Conservation (phyloP, 1,140 invertebrate genomes). For the Sycophila sp. region DNA sequence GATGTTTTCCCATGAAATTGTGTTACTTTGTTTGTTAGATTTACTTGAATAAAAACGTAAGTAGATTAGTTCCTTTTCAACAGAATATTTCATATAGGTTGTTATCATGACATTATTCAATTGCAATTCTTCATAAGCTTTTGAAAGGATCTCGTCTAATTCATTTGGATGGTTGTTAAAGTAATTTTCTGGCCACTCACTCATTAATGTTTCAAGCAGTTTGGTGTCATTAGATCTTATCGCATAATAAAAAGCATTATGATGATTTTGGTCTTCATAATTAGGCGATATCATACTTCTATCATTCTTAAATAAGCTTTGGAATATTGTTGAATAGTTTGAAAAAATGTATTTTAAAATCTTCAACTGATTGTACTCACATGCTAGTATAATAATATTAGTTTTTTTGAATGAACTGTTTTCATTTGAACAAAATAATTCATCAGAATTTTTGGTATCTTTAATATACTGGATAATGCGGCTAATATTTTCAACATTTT, state of each 20-base stretch:
- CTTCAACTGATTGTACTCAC: slow-evolving; percentile 11
- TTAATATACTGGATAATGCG: slow-evolving; percentile 4
- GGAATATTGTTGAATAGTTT: background rate
- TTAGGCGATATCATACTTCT: background rate
- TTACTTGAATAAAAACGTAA: background rate
- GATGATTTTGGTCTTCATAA: background rate
- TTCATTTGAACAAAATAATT: background rate
- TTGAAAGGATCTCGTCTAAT: slow-evolving; percentile 16
- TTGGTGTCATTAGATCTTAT: background rate
- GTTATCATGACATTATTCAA: background rate
- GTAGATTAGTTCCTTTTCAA: background rate
- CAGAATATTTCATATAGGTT: background rate
- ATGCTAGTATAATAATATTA: background rate
- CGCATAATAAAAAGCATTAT: slow-evolving; percentile 18
- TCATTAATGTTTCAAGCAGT: background rate
- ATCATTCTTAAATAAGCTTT: background rate
- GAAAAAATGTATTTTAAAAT: slow-evolving; percentile 9
- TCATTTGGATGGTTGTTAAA: background rate
- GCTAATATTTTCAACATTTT: slow-evolving; percentile 19
- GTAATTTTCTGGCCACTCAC: slow-evolving; percentile 8
- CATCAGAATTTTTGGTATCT: background rate
- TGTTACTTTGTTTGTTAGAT: background rate
- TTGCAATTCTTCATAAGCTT: background rate
- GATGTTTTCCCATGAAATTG: too few species aligned
- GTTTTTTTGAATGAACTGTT: slow-evolving; percentile 8